These are phyloP conservation scores for Margaritifera margaritifera DNA, from an alignment of 2,888 invertebrate species.

Conservation along the genomic window DNA sequence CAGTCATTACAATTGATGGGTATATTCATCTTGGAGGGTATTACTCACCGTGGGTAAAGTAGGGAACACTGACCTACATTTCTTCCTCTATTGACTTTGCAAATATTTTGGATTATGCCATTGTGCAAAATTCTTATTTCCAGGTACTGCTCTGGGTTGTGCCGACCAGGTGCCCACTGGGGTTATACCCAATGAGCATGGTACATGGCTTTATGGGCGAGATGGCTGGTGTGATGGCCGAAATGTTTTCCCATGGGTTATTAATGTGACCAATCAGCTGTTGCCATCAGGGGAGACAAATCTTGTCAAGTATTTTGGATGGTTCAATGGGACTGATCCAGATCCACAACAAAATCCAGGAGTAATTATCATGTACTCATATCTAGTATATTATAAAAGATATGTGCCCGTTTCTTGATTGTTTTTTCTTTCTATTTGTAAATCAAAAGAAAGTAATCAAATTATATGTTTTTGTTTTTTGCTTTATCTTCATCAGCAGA, in stretches of 20 bases:
- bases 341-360: conserved; percentile 54
- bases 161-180: conserved; percentile 49
- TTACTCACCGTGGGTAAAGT: too few species aligned
- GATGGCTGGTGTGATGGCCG: conserved; percentile 63
- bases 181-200: conserved; percentile 60
- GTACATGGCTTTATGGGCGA: conserved; percentile 64
- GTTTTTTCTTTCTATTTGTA: too few species aligned
- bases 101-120: not conserved
- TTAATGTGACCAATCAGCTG: conserved; percentile 37
- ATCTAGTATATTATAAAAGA: conserved; percentile 42
- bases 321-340: conserved; percentile 51
- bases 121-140: not conserved
- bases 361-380: conserved; percentile 49
- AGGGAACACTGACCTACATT: too few species aligned
- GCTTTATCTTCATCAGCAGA: too few species aligned
- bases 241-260: conserved; percentile 45
- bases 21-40: too few species aligned
- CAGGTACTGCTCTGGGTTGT: conserved; percentile 58
- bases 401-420: too few species aligned
- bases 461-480: too few species aligned
- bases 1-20: too few species aligned
- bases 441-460: too few species aligned
- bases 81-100: too few species aligned
- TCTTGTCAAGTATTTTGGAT: conserved; percentile 46
- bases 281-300: conserved; percentile 19